These are phyloP conservation scores for Xiphydria camelus DNA, from an alignment of 2,888 invertebrate species.

Conservation along the genomic window DNA sequence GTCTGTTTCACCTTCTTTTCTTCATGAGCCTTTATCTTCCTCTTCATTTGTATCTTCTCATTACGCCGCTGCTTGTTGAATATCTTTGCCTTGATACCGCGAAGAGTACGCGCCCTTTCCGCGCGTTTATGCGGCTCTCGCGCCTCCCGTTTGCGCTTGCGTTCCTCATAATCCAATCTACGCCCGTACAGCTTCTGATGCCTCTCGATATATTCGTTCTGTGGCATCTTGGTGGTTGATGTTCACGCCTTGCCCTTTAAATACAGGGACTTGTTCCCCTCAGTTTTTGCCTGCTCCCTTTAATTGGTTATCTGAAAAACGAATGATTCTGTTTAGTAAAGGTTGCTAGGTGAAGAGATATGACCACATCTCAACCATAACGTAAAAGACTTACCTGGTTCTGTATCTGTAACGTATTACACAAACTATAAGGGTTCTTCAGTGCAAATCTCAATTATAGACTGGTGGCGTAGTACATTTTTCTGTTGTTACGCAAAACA, in stretches of 20 bases:
- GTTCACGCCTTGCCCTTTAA: not conserved
- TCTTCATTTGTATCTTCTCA: slow-evolving; percentile 99
- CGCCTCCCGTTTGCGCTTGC: slow-evolving; percentile 93
- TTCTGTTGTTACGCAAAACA: no score
- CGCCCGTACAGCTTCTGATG: slow-evolving; percentile 95
- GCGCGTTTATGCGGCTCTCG: slow-evolving; percentile 91
- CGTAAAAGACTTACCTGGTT: not conserved
- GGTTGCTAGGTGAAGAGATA: no score
- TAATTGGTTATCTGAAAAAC: not conserved
- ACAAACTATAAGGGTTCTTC: no score
- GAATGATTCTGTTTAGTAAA: no score
- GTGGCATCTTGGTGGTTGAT: slow-evolving; percentile 73
- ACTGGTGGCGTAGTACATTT: no score
- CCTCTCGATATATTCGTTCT: slow-evolving; percentile 99
- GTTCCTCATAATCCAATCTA: slow-evolving; percentile 96
- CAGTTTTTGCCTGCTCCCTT: slow-evolving; percentile 1
- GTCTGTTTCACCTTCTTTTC: slow-evolving; percentile 86
- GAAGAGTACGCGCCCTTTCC: slow-evolving; percentile 85
- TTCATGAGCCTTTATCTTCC: slow-evolving; percentile 96
- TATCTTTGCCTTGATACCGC: slow-evolving; percentile 96
- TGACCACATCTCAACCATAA: not conserved
- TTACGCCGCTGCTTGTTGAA: slow-evolving; percentile 95
- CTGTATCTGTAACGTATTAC: not conserved
- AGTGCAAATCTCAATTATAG: no score
- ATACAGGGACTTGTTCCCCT: not conserved